Conservation (phyloP, 2,888 invertebrate genomes). For the Xylota segnis region DNA sequence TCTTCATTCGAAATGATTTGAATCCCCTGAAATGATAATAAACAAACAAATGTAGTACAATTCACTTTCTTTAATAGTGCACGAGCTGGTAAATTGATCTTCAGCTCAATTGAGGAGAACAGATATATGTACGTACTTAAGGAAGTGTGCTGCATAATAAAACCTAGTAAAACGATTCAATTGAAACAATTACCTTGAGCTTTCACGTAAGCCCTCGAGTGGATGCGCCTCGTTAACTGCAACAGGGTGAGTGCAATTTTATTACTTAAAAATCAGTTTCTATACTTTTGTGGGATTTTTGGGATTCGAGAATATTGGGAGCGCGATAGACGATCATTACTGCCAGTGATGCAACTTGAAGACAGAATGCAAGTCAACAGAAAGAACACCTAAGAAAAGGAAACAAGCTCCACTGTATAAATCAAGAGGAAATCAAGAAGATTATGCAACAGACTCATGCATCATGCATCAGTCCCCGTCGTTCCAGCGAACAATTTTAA, state of each 20-base stretch:
- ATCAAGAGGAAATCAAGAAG: too few species aligned
- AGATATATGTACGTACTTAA: too few species aligned
- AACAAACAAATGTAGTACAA: conserved; percentile 29
- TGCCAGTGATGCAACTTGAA: too few species aligned
- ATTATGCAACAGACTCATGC: too few species aligned
- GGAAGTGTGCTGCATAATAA: conserved; percentile 66
- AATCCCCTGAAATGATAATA: conserved; percentile 80
- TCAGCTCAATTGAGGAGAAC: conserved; percentile 34
- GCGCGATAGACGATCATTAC: too few species aligned
- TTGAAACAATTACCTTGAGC: conserved; percentile 59
- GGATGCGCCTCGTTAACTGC: neutral
- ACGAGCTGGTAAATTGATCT: conserved; percentile 10
- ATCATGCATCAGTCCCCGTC: too few species aligned
- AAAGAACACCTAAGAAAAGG: too few species aligned
- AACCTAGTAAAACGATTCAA: conserved; percentile 39
- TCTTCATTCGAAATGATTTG: conserved; percentile 83
- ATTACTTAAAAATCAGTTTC: neutral
- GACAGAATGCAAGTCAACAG: too few species aligned
- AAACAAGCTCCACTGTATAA: too few species aligned
- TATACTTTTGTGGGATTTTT: too few species aligned
- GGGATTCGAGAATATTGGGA: too few species aligned
- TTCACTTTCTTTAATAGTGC: conserved; percentile 4
- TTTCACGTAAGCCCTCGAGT: conserved; percentile 25
- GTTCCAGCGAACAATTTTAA: too few species aligned
- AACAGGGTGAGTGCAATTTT: conserved; percentile 9